phyloP scores from a whole-genome alignment of 2,888 invertebrate species.

The Alentia gelatinosa region DNA sequence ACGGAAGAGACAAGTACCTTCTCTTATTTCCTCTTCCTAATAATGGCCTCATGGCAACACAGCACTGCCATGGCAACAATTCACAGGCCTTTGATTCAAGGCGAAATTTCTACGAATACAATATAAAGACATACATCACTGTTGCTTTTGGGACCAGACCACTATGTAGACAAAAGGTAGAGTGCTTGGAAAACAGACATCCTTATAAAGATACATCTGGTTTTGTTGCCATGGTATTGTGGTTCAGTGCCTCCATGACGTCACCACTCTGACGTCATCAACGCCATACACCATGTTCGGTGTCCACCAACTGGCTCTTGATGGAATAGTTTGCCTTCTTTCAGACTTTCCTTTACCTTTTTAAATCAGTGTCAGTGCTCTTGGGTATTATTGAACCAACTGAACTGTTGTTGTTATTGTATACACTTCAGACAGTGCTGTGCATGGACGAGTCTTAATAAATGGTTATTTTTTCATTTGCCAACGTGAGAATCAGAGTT shows the following conservation, averaged over 20 bases:
- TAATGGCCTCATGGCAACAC: background rate
- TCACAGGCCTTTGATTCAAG: no score
- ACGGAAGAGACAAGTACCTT: background rate
- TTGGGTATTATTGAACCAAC: slow-evolving; percentile 16
- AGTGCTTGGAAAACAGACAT: background rate
- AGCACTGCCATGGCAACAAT: background rate
- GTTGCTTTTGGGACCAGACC: slow-evolving; percentile 10
- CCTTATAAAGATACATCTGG: background rate
- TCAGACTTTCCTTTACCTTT: background rate
- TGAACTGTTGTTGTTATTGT: slow-evolving; percentile 31
- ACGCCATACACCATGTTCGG: slow-evolving; percentile 13
- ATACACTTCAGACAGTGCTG: slow-evolving; percentile 31
- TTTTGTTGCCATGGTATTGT: slow-evolving; percentile 23
- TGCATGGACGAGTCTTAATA: slow-evolving; percentile 54
- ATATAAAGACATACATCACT: background rate
- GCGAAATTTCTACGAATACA: background rate
- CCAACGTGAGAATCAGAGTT: slow-evolving; percentile 33
- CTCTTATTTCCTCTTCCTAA: background rate
- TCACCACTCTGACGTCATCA: background rate
- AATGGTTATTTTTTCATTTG: slow-evolving; percentile 57
- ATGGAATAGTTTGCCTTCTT: background rate
- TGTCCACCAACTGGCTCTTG: background rate
- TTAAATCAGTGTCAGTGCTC: background rate
- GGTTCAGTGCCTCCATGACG: background rate
- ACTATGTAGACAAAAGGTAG: background rate